Percentiles rank a stretch among this genome's conserved stretches.
These are phyloP conservation scores for Ostrea denselamellosa DNA, from an alignment of 1,140 invertebrate genomes.

Conservation along the genomic window DNA sequence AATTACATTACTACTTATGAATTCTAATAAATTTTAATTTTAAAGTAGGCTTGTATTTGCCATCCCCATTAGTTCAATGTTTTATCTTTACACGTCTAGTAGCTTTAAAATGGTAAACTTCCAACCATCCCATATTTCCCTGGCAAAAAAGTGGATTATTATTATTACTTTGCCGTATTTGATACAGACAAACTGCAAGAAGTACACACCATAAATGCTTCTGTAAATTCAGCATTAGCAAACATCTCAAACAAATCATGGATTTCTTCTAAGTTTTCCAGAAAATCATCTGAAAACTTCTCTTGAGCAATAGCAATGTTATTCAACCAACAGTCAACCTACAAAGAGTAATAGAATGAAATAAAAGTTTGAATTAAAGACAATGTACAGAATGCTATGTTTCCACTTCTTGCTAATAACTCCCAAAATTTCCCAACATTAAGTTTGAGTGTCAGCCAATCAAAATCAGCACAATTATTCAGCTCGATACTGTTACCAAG, in stretches of 20 bases:
- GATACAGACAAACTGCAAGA: no score
- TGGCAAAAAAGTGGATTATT: no score
- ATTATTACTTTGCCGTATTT: no score
- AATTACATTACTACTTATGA: not conserved
- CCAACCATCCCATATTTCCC: no score
- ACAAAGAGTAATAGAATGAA: not conserved
- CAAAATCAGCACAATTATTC: no score
- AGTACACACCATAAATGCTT: conserved; percentile 31
- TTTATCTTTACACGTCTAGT: not conserved
- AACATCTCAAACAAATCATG: conserved; percentile 43
- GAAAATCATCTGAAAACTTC: not conserved
- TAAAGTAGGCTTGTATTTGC: not conserved
- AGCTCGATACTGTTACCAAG: no score
- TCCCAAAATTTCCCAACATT: no score
- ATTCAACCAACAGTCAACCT: conserved; percentile 41
- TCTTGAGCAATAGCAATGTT: not conserved
- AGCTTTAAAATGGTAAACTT: not conserved
- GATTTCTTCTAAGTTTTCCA: not conserved
- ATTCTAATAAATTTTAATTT: not conserved
- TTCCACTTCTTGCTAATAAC: no score
- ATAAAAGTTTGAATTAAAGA: no score
- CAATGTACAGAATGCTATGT: no score
- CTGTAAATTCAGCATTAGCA: conserved; percentile 39
- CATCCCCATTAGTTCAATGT: not conserved
- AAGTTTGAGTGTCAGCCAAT: no score